Conservation (phyloP, 35 echinoderm and acorn worm genomes). For the Ophiothrix spiculata region DNA sequence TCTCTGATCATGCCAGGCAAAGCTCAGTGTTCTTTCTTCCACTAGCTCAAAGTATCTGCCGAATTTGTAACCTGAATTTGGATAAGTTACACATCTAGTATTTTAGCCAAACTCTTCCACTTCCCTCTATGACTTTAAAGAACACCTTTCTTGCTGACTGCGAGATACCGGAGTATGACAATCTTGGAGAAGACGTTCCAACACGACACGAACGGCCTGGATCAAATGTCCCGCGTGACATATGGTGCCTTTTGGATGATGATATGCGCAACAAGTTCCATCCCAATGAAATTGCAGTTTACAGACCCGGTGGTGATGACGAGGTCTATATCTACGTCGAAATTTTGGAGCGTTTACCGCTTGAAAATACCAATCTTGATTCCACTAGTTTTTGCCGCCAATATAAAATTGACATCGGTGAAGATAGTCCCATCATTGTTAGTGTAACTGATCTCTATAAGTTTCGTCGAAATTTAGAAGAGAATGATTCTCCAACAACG, state of each 20-base stretch:
- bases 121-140: neutral
- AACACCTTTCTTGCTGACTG: neutral
- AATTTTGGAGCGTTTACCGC: neutral
- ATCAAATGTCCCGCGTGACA: conserved; percentile 21
- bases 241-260: conserved; percentile 13
- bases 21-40: neutral
- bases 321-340: neutral
- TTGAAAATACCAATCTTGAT: neutral
- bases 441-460: conserved; percentile 12
- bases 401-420: conserved; percentile 25
- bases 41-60: neutral
- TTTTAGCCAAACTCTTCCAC: neutral
- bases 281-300: conserved; percentile 17
- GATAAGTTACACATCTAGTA: neutral
- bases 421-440: neutral
- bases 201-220: neutral
- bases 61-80: neutral
- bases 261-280: conserved; percentile 19
- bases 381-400: neutral
- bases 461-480: neutral
- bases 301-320: neutral
- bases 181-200: neutral
- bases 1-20: neutral
- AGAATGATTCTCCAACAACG: neutral
- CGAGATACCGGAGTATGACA: neutral